Conservation (phyloP, 1,140 invertebrate genomes). For the Brachionus rubens region DNA sequence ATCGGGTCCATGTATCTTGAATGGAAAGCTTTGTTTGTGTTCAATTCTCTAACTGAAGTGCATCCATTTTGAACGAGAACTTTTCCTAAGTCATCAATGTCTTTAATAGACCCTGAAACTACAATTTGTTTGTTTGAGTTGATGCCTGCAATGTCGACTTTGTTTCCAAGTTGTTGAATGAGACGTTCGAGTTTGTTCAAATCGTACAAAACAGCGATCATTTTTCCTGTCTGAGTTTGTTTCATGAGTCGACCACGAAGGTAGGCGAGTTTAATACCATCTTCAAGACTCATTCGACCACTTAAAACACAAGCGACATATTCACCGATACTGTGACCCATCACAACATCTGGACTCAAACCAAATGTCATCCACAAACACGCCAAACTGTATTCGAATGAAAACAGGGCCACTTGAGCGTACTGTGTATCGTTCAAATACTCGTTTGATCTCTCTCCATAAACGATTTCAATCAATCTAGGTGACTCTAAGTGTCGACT, state of each 20-base stretch:
- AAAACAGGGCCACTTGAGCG: background rate
- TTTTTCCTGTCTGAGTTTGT: background rate
- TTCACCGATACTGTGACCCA: slow-evolving; percentile 30
- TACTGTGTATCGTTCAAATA: background rate
- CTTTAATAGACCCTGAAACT: background rate
- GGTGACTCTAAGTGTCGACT: background rate
- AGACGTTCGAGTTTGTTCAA: background rate
- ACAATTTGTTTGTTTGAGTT: background rate
- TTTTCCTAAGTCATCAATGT: background rate
- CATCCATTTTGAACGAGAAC: background rate
- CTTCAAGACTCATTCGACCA: background rate
- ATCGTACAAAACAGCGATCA: background rate
- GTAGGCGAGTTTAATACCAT: background rate
- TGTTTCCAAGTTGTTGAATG: background rate
- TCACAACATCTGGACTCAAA: background rate
- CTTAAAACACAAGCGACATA: background rate
- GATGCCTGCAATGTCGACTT: background rate
- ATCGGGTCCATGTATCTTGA: background rate
- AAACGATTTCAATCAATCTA: background rate
- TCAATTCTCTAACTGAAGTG: background rate
- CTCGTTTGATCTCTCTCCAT: background rate
- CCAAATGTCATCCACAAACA: background rate
- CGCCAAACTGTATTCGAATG: background rate
- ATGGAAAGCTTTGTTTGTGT: slow-evolving; percentile 14
- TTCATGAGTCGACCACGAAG: background rate